phyloP scores from a whole-genome alignment of 1,140 invertebrate genomes.

The Reticulitermes speratus region DNA sequence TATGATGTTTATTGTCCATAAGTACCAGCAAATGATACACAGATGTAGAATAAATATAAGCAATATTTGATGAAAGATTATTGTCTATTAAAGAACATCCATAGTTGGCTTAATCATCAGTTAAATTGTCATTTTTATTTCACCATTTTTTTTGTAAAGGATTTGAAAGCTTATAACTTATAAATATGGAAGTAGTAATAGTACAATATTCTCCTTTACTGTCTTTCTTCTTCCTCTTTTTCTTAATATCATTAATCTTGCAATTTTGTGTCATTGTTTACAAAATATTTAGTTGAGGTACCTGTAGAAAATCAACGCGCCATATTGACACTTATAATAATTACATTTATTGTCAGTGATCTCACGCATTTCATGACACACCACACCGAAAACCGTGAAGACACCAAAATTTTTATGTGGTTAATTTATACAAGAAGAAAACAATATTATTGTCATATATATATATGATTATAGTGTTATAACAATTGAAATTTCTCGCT shows the following conservation, averaged over 20 bases:
- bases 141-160: neutral
- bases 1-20: neutral
- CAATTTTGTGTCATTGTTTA: too few species aligned
- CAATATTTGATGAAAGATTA: neutral
- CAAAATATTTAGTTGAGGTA: neutral
- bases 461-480: neutral
- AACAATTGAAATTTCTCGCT: neutral
- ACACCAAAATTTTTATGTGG: neutral
- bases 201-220: neutral
- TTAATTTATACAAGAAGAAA: neutral
- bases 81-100: neutral
- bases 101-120: neutral
- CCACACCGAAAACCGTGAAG: neutral
- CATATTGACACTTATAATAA: neutral
- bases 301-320: neutral
- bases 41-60: neutral
- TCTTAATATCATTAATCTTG: too few species aligned
- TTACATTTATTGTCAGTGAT: neutral
- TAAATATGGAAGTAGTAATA: neutral
- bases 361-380: neutral
- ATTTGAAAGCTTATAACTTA: neutral
- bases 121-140: neutral
- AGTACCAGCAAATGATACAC: neutral
- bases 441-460: neutral
- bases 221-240: neutral